These are phyloP conservation scores for Sussaba pulchella DNA, from an alignment of 2,888 invertebrate genomes.

Conservation along the genomic window DNA sequence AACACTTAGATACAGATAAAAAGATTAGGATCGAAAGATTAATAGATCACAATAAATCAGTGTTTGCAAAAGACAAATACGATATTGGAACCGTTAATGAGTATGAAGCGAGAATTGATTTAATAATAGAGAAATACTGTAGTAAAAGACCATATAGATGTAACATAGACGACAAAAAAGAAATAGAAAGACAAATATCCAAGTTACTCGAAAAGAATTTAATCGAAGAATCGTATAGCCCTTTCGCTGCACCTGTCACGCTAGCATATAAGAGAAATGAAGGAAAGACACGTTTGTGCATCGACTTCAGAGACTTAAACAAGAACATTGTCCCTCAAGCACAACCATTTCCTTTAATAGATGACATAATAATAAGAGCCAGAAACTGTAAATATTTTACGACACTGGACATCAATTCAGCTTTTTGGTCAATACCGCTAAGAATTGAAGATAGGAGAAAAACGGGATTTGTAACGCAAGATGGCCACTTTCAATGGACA, in stretches of 20 bases:
- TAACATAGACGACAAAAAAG: constrained; percentile 55
- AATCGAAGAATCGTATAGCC: constrained; percentile 63
- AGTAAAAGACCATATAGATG: constrained; percentile 57
- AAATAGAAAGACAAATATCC: constrained; percentile 62
- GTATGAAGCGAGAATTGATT: constrained; percentile 63
- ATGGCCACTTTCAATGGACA: neutral
- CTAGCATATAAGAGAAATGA: constrained; percentile 66
- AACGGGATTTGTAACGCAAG: constrained; percentile 28
- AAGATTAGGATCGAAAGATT: constrained; percentile 51
- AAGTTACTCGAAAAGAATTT: constrained; percentile 58
- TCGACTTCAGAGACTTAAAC: constrained; percentile 40
- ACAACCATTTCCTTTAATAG: constrained; percentile 64
- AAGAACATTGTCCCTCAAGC: constrained; percentile 55
- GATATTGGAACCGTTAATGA: constrained; percentile 57
- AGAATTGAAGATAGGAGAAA: constrained; percentile 55
- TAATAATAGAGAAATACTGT: constrained; percentile 56
- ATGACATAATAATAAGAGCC: constrained; percentile 65
- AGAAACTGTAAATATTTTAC: constrained; percentile 55
- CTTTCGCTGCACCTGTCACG: constrained; percentile 61
- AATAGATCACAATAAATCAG: constrained; percentile 55
- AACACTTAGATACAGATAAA: constrained; percentile 33
- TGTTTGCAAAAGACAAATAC: constrained; percentile 61
- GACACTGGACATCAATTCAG: constrained; percentile 59
- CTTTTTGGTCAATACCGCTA: constrained; percentile 62
- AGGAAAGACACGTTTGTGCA: constrained; percentile 64